Conservation (phyloP, 2,797 vertebrate species). For the Spinibarbus caldwelli region DNA sequence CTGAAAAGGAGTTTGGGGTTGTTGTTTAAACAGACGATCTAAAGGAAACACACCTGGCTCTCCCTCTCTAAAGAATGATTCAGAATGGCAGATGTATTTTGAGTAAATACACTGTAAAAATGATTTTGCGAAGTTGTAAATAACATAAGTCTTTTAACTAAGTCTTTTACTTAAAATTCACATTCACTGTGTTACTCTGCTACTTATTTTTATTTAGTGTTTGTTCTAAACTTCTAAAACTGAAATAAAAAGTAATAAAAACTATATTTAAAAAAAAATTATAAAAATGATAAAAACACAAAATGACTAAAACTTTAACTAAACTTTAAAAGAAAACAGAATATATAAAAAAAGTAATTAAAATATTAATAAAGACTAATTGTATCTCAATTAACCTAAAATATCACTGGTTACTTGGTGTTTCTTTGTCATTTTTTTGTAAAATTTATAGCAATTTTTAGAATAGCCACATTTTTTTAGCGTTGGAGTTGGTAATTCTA, state of each 20-base stretch:
- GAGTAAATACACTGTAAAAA: slow-evolving; percentile 15
- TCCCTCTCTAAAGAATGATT: slow-evolving; percentile 66
- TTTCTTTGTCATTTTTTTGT: background rate
- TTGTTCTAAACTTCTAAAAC: background rate
- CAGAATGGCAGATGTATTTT: slow-evolving; percentile 49
- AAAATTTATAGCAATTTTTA: background rate
- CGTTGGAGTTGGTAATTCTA: background rate
- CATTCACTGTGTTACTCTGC: background rate
- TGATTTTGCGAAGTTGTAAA: background rate
- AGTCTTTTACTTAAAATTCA: background rate
- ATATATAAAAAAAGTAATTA: background rate
- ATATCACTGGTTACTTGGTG: background rate
- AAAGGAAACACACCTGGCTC: slow-evolving; percentile 20
- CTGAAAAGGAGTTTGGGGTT: slow-evolving; percentile 8
- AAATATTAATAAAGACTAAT: background rate
- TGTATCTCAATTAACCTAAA: background rate
- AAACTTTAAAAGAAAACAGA: background rate
- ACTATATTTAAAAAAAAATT: background rate
- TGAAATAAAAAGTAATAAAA: background rate
- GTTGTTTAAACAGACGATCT: slow-evolving; percentile 30
- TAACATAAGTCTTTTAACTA: background rate
- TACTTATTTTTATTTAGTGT: background rate
- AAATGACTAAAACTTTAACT: background rate
- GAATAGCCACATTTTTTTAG: background rate
- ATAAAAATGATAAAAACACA: background rate